Conservation (phyloP, 1,140 invertebrate species). For the Listronotus oregonensis region DNA sequence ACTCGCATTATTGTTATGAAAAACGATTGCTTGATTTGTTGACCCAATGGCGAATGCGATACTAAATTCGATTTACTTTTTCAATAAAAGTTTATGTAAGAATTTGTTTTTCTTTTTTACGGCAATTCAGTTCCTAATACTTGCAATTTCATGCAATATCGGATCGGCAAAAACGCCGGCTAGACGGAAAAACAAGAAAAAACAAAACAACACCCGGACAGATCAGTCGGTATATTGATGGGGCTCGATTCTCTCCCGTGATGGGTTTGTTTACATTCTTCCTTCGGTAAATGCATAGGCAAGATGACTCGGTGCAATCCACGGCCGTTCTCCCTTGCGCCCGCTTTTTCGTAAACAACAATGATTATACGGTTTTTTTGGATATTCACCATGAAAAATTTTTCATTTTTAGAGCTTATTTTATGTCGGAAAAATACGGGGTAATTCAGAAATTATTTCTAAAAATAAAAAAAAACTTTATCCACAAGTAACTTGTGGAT, state of each 20-base stretch:
- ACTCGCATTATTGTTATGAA: no score
- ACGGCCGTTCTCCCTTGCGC: conserved; percentile 22
- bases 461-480: no score
- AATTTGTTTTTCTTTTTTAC: no score
- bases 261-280: conserved; percentile 40
- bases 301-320: conserved; percentile 38
- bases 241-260: conserved; percentile 27
- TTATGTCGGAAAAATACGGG: no score
- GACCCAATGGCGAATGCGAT: no score
- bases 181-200: conserved; percentile 36
- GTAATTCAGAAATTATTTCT: no score
- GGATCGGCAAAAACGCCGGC: conserved; percentile 21
- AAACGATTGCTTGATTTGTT: no score
- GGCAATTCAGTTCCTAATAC: no score
- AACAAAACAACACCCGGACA: conserved; percentile 18
- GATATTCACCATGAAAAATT: neutral
- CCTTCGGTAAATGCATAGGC: conserved; percentile 32
- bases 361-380: conserved; percentile 28
- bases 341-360: conserved; percentile 37
- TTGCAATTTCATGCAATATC: conserved; percentile 25
- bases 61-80: no score
- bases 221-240: conserved; percentile 31
- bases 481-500: no score
- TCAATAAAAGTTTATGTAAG: no score
- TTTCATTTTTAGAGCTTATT: no score